A percentile compares a stretch with the other conserved stretches of the same genome.
phyloP scores from a whole-genome alignment of 2,797 vertebrate species.

The Sus cebifrons region DNA sequence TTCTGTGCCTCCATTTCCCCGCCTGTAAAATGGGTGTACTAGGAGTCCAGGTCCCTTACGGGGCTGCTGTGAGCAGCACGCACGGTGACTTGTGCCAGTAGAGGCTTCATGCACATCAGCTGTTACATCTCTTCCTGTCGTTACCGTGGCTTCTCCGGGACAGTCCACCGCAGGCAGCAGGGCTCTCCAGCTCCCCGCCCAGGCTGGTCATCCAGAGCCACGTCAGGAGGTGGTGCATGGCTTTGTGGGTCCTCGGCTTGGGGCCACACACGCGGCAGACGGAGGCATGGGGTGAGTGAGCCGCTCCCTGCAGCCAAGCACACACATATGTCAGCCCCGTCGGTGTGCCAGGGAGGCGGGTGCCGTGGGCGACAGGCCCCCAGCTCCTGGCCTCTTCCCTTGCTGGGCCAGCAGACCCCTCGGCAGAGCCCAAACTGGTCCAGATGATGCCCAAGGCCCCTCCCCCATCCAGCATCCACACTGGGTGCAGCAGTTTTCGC shows the following conservation, averaged over 20 bases:
- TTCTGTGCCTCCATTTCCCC: neutral
- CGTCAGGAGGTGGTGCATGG: accelerated
- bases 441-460: accelerated
- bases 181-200: neutral
- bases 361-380: accelerated
- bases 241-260: neutral
- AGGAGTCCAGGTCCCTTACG: accelerated
- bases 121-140: neutral
- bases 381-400: neutral
- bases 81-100: accelerated
- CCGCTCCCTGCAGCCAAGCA: accelerated
- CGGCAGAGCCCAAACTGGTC: neutral
- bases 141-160: accelerated
- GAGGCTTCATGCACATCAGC: accelerated
- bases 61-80: accelerated
- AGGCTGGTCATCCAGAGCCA: accelerated
- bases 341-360: accelerated
- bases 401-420: neutral
- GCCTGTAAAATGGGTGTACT: accelerated
- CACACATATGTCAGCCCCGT: accelerated
- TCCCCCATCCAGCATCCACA: accelerated
- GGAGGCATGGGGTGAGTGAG: accelerated
- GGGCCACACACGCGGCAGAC: accelerated
- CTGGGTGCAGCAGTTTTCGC: accelerated
- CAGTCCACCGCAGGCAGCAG: accelerated